Evolutionary conservation across 2,888 invertebrate genomes (phyloP).

Genomic region (Torymus aiolomorphi): DNA sequence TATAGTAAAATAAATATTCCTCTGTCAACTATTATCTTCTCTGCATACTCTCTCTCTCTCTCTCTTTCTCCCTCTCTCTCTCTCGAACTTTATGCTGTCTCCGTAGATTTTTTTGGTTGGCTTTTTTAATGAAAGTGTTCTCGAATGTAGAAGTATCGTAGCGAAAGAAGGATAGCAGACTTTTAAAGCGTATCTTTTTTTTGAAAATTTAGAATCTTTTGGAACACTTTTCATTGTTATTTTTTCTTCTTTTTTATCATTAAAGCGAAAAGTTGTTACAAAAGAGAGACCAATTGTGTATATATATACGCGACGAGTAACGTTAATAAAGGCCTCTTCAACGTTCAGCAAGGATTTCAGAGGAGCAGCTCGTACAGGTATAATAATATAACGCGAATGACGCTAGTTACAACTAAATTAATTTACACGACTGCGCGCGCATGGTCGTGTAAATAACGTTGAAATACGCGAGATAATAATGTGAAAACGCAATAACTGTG

Average conservation of each 20-base stretch:
- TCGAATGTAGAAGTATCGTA: too few species aligned
- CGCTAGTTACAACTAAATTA: background rate
- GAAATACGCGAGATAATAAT: constrained; percentile 5
- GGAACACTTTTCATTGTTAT: too few species aligned
- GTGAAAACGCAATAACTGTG: background rate
- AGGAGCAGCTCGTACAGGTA: too few species aligned
- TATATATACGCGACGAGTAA: background rate
- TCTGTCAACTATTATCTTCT: constrained; percentile 52
- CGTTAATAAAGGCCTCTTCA: constrained; percentile 55
- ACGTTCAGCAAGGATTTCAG: background rate
- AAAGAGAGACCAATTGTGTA: too few species aligned
- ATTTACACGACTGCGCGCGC: constrained; percentile 17
- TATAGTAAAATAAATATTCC: constrained; percentile 74
- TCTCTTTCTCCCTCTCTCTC: constrained; percentile 1
- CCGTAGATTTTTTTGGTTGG: constrained; percentile 3
- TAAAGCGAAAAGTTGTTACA: too few species aligned
- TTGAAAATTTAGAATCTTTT: too few species aligned
- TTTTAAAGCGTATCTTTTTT: too few species aligned
- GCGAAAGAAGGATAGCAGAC: too few species aligned
- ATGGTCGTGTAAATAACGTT: constrained; percentile 27
- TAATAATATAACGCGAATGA: background rate
- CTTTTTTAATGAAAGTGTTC: too few species aligned
- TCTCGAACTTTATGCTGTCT: background rate
- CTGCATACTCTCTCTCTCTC: background rate
- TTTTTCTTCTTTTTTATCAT: too few species aligned